Percentiles rank a stretch among this genome's conserved stretches.
Evolutionary conservation across 2,888 invertebrate genomes (phyloP).

Genomic region (Aradus depressus): DNA sequence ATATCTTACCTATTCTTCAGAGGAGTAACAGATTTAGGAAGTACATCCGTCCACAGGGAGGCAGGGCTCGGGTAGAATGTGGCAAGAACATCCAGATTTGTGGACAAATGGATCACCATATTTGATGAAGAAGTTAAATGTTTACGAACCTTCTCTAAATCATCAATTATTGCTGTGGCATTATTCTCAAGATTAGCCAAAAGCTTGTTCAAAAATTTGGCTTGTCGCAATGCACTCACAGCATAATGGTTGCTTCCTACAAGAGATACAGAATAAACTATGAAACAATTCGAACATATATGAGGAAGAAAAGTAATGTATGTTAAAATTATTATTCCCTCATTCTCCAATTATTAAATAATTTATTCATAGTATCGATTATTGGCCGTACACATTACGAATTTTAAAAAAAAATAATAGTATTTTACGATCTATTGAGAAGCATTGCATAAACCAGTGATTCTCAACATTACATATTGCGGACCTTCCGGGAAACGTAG

Average conservation of each 20-base stretch:
- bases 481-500: too few species aligned
- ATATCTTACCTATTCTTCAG: constrained; percentile 34
- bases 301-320: not conserved
- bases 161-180: constrained; percentile 41
- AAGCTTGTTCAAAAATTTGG: constrained; percentile 58
- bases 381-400: too few species aligned
- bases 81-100: constrained; percentile 52
- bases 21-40: constrained; percentile 33
- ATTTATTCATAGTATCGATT: not conserved
- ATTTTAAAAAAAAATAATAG: too few species aligned
- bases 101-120: constrained; percentile 58
- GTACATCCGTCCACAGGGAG: constrained; percentile 45
- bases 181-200: constrained; percentile 47
- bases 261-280: constrained; percentile 17
- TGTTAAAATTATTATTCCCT: not conserved
- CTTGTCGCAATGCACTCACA: constrained; percentile 61
- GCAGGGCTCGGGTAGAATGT: constrained; percentile 40
- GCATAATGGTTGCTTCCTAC: constrained; percentile 60
- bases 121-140: constrained; percentile 49
- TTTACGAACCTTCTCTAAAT: constrained; percentile 48
- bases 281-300: not conserved
- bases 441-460: too few species aligned
- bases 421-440: too few species aligned
- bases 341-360: not conserved
- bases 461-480: too few species aligned